Conservation (phyloP, 2,888 invertebrate genomes). For the Tetragnatha montana region DNA sequence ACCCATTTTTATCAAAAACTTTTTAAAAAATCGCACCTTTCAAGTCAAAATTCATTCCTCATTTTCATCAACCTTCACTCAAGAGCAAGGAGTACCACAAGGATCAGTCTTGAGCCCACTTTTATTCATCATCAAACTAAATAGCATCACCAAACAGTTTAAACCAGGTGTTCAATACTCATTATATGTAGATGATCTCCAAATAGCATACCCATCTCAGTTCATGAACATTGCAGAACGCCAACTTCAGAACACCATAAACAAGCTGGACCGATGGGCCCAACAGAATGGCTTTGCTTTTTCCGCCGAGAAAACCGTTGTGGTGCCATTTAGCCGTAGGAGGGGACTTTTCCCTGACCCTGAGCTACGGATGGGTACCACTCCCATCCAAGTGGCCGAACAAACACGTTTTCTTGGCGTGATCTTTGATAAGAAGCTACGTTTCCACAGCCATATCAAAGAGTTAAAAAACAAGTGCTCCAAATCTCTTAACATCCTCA, state of each 20-base stretch:
- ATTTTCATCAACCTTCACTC: slow-evolving; percentile 77
- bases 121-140: slow-evolving; percentile 24
- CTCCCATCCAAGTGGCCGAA: neutral
- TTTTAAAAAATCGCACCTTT: neutral
- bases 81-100: slow-evolving; percentile 44
- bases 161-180: neutral
- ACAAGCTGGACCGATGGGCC: neutral
- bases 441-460: neutral
- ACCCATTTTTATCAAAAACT: slow-evolving; percentile 51
- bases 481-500: neutral
- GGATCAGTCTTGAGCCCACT: slow-evolving; percentile 12
- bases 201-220: neutral
- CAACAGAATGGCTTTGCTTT: neutral
- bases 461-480: neutral
- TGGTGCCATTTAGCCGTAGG: neutral
- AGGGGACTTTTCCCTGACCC: slow-evolving; percentile 9
- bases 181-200: slow-evolving; percentile 11
- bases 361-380: neutral
- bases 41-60: neutral
- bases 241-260: neutral
- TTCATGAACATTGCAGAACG: neutral
- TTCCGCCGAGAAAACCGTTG: slow-evolving; percentile 56
- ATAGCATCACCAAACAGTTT: neutral
- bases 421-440: neutral
- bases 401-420: neutral